Conservation (phyloP, 1,140 invertebrate genomes). For the Drosophila equinoxialis region DNA sequence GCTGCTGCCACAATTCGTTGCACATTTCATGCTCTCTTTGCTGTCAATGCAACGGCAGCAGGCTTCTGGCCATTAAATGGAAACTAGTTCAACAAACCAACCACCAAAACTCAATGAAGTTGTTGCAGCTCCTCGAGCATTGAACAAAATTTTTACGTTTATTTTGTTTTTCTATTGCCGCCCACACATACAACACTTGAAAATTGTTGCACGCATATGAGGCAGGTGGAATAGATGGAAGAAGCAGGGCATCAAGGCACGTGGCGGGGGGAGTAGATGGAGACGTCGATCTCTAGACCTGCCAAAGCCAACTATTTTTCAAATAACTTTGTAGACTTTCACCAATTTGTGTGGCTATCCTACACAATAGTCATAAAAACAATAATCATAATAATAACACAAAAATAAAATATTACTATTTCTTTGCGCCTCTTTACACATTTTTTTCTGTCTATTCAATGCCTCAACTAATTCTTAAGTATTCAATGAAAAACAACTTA, state of each 20-base stretch:
- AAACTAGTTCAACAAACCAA: constrained; percentile 72
- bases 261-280: neutral
- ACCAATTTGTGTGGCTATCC: constrained; percentile 59
- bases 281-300: constrained; percentile 15
- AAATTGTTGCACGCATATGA: constrained; percentile 70
- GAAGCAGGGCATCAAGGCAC: neutral
- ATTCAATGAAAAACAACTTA: neutral
- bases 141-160: constrained; percentile 21
- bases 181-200: constrained; percentile 43
- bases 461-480: constrained; percentile 1
- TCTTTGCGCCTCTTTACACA: neutral
- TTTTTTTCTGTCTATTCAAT: constrained; percentile 21
- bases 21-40: constrained; percentile 81
- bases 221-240: constrained; percentile 15
- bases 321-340: constrained; percentile 63
- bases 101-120: constrained; percentile 71
- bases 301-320: constrained; percentile 25
- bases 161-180: constrained; percentile 20
- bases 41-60: constrained; percentile 24
- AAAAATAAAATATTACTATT: constrained; percentile 38
- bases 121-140: constrained; percentile 50
- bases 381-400: constrained; percentile 1
- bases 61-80: constrained; percentile 67
- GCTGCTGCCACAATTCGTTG: constrained; percentile 76
- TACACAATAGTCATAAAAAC: constrained; percentile 39